These are phyloP conservation scores for Agrochola macilenta DNA, from an alignment of 2,888 invertebrate genomes.

Conservation along the genomic window DNA sequence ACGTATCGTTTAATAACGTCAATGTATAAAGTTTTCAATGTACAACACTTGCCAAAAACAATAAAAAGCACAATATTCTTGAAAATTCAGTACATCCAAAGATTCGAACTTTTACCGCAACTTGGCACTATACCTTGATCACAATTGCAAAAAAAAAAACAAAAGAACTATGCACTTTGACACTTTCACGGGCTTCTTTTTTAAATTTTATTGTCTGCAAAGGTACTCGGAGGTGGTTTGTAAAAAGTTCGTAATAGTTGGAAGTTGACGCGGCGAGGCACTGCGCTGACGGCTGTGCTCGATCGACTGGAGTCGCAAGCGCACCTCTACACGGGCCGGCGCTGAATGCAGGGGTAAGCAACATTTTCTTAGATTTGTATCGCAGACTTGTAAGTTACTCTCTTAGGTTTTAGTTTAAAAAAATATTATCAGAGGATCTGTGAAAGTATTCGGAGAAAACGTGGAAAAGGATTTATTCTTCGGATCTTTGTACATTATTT, in stretches of 20 bases:
- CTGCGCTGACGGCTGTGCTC: conserved; percentile 82
- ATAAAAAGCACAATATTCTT: conserved; percentile 66
- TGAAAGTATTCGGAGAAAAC: neutral
- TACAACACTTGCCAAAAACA: conserved; percentile 59
- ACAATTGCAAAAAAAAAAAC: conserved; percentile 64
- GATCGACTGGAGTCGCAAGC: conserved; percentile 87
- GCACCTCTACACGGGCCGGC: conserved; percentile 80
- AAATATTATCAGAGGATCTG: neutral
- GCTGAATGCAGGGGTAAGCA: conserved; percentile 75
- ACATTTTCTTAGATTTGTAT: conserved; percentile 74
- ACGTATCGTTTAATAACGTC: conserved; percentile 53
- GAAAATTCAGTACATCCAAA: conserved; percentile 77
- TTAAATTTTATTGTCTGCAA: conserved; percentile 66
- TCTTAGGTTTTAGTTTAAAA: neutral
- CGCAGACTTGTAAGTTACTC: neutral
- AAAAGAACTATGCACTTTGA: conserved; percentile 71
- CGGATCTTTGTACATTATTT: neutral
- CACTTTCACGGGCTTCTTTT: conserved; percentile 71
- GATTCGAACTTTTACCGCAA: conserved; percentile 82
- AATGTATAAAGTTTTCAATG: conserved; percentile 60
- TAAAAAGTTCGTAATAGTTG: conserved; percentile 80
- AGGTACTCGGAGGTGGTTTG: conserved; percentile 71
- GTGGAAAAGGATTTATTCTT: neutral
- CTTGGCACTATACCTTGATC: conserved; percentile 80
- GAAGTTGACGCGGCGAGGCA: conserved; percentile 75